Conservation (phyloP, 2,888 invertebrate genomes). For the Mesochorus sp. region DNA sequence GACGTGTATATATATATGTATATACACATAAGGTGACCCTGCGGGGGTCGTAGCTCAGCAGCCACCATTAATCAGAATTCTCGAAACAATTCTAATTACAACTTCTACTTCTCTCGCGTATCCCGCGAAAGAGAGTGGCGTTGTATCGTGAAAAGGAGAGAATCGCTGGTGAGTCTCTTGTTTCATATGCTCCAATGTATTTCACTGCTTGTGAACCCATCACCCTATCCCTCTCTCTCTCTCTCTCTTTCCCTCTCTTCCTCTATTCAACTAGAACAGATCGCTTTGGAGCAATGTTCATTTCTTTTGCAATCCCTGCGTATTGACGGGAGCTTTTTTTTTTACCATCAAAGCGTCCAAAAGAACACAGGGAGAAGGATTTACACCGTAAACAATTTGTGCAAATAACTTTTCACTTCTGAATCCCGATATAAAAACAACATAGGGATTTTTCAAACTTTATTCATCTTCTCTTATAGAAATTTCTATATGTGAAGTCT, state of each 20-base stretch:
- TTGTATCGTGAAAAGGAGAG: slow-evolving; percentile 23
- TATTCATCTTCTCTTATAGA: no score
- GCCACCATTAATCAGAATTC: slow-evolving; percentile 62
- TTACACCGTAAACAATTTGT: no score
- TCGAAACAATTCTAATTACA: slow-evolving; percentile 65
- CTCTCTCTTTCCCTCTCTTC: not conserved
- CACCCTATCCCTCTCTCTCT: not conserved
- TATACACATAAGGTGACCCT: slow-evolving; percentile 29
- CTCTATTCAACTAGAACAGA: not conserved
- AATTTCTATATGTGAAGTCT: no score
- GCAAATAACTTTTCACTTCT: no score
- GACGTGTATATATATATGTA: slow-evolving; percentile 2
- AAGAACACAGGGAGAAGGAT: not conserved
- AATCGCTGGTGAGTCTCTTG: not conserved
- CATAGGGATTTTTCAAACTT: no score
- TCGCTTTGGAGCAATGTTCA: slow-evolving; percentile 10
- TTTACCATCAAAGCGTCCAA: not conserved
- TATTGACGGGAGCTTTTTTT: not conserved
- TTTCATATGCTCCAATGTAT: not conserved
- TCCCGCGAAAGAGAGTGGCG: not conserved
- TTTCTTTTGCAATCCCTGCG: slow-evolving; percentile 3
- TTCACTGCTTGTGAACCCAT: not conserved
- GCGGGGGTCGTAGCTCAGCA: slow-evolving; percentile 12
- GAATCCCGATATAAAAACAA: no score
- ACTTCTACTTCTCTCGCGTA: slow-evolving; percentile 45